phyloP scores from a whole-genome alignment of 2,113 vertebrate species.

The Xiphophorus maculatus region DNA sequence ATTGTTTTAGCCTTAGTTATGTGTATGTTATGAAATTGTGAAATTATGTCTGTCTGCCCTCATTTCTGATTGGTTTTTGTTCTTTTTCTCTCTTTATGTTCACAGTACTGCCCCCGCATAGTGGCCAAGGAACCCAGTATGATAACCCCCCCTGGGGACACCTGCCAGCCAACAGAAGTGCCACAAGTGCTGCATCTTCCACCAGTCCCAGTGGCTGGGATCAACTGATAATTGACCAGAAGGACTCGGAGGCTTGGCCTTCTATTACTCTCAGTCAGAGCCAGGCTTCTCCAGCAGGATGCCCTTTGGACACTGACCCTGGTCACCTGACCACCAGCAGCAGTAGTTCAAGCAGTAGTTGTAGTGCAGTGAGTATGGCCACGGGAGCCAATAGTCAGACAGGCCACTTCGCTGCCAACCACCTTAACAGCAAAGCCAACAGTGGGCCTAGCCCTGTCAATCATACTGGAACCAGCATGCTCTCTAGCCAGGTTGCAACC shows the following conservation, averaged over 20 bases:
- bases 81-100: constrained; percentile 32
- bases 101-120: constrained; percentile 86
- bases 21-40: constrained; percentile 44
- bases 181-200: constrained; percentile 79
- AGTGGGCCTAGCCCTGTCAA: constrained; percentile 81
- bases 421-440: constrained; percentile 85
- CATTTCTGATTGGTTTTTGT: constrained; percentile 6
- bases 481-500: constrained; percentile 80
- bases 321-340: constrained; percentile 88
- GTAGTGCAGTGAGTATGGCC: constrained; percentile 88
- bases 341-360: constrained; percentile 76
- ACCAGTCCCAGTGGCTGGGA: constrained; percentile 88
- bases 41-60: constrained; percentile 17
- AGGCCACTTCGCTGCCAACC: constrained; percentile 91
- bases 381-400: constrained; percentile 89
- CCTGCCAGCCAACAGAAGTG: constrained; percentile 87
- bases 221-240: constrained; percentile 91
- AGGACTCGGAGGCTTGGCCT: constrained; percentile 94
- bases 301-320: constrained; percentile 88
- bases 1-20: constrained; percentile 39
- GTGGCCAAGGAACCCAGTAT: constrained; percentile 93
- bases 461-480: constrained; percentile 79
- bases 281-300: constrained; percentile 91
- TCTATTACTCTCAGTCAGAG: constrained; percentile 85
- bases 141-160: constrained; percentile 94